These are phyloP conservation scores for Heteromurus nitidus DNA, from an alignment of 2,888 invertebrate species.

Conservation along the genomic window DNA sequence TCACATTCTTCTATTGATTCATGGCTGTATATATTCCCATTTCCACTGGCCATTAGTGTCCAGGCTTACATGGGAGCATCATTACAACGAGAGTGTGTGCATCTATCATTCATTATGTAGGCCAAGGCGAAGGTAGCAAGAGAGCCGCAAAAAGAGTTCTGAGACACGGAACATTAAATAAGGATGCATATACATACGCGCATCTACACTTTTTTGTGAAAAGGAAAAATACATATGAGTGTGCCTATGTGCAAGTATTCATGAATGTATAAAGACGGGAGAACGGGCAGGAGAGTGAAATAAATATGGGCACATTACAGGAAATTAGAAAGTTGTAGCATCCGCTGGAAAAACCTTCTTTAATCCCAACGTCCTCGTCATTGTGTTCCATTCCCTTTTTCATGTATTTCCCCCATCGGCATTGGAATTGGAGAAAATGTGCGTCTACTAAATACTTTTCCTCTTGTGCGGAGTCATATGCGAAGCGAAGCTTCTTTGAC, in stretches of 20 bases:
- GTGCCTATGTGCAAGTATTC: neutral
- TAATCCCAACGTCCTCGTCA: neutral
- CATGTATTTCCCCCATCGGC: neutral
- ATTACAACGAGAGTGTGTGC: too few species aligned
- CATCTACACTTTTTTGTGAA: too few species aligned
- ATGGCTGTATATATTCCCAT: too few species aligned
- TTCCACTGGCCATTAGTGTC: too few species aligned
- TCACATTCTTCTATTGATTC: too few species aligned
- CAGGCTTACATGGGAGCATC: too few species aligned
- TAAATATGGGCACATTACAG: slow-evolving; percentile 7
- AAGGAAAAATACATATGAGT: too few species aligned
- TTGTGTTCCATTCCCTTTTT: neutral
- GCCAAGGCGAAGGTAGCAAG: neutral
- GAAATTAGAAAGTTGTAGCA: slow-evolving; percentile 21
- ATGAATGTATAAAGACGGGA: neutral
- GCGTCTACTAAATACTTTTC: neutral
- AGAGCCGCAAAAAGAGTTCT: neutral
- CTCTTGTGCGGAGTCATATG: neutral
- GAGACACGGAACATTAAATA: neutral
- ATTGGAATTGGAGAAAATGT: neutral
- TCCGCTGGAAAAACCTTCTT: neutral
- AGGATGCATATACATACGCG: neutral
- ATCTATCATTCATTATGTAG: neutral
- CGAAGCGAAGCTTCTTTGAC: neutral
- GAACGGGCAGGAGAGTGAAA: neutral